A percentile compares a stretch with the other conserved stretches of the same genome.
Conservation (phyloP, 1,140 invertebrate species). For the Galleria mellonella region DNA sequence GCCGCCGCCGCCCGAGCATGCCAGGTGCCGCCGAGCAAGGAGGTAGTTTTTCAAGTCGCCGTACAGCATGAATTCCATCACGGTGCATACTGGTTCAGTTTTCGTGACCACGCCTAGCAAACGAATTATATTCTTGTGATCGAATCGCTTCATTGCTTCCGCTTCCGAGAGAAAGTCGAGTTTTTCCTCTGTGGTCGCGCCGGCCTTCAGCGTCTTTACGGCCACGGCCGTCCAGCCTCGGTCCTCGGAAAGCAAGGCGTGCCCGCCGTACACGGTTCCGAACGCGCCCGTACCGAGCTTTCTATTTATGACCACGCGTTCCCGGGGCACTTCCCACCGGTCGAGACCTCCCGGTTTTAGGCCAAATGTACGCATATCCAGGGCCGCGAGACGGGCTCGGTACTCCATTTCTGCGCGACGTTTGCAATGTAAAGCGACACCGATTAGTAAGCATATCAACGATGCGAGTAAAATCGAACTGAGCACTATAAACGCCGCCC, state of each 20-base stretch:
- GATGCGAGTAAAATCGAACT: constrained; percentile 81
- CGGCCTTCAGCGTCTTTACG: constrained; percentile 92
- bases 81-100: constrained; percentile 89
- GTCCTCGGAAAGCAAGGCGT: constrained; percentile 78
- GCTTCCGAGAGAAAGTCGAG: constrained; percentile 95
- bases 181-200: constrained; percentile 89
- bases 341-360: constrained; percentile 78
- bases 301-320: constrained; percentile 91
- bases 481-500: constrained; percentile 81
- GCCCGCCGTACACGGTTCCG: constrained; percentile 74
- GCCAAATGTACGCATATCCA: constrained; percentile 82
- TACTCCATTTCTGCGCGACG: constrained; percentile 85
- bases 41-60: constrained; percentile 94
- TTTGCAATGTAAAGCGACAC: constrained; percentile 81
- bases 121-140: constrained; percentile 92
- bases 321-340: constrained; percentile 90
- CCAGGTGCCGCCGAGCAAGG: constrained; percentile 87
- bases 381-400: constrained; percentile 79
- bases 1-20: constrained; percentile 76
- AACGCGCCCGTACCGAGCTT: constrained; percentile 93
- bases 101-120: constrained; percentile 90
- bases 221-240: constrained; percentile 91
- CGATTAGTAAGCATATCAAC: constrained; percentile 76
- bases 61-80: constrained; percentile 96
- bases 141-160: constrained; percentile 93